Evolutionary conservation across 2,797 vertebrate genomes (phyloP).

Genomic region (Eulemur albifrons): DNA sequence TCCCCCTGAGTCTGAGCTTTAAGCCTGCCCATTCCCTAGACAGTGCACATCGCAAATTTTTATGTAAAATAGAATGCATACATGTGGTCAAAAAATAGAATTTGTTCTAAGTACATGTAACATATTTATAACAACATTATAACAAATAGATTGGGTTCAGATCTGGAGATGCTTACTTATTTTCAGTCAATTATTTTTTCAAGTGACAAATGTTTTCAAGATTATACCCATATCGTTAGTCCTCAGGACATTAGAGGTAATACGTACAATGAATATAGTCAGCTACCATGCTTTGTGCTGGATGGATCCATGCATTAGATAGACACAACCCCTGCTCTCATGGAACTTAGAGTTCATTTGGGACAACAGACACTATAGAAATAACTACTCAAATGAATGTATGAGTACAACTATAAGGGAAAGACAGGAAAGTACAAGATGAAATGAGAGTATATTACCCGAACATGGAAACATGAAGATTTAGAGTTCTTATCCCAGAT

Average conservation of each 20-base stretch:
- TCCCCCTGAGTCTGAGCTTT: no score
- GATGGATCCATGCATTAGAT: not conserved
- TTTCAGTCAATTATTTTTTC: not conserved
- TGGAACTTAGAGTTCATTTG: not conserved
- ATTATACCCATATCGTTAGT: not conserved
- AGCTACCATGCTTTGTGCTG: not conserved
- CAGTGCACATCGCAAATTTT: not conserved
- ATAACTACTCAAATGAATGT: constrained; percentile 26
- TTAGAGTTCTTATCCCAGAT: constrained; percentile 22
- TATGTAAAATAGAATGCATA: not conserved
- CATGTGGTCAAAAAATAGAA: not conserved
- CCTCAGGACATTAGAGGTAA: not conserved
- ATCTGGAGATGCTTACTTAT: not conserved
- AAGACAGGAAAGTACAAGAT: not conserved
- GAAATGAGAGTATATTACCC: not conserved
- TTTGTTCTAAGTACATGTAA: not conserved
- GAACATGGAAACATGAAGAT: not conserved
- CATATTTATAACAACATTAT: not conserved
- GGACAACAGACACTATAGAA: not conserved
- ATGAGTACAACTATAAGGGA: not conserved
- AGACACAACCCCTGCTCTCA: not conserved
- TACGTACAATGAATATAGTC: not conserved
- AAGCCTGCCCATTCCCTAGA: no score
- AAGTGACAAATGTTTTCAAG: not conserved
- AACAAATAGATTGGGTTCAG: not conserved